Percentiles rank a stretch among this genome's conserved stretches.
These are phyloP conservation scores for Rambutsinella grinnellia DNA, from an alignment of 2,888 invertebrate species.

Conservation along the genomic window DNA sequence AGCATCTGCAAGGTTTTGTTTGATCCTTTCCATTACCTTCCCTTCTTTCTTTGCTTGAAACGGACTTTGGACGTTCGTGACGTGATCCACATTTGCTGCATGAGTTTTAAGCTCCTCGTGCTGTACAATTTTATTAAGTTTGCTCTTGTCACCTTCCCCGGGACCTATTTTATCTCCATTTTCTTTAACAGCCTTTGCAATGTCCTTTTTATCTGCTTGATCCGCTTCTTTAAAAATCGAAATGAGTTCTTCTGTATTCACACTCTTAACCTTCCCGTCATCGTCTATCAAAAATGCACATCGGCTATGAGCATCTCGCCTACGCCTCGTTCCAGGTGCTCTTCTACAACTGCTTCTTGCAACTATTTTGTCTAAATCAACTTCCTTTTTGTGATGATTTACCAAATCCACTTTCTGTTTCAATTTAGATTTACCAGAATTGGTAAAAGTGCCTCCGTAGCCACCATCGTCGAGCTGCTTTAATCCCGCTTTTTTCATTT, in stretches of 20 bases:
- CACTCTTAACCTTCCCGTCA: background rate
- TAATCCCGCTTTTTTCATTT: background rate
- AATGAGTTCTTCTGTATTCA: conserved; percentile 2
- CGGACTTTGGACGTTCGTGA: background rate
- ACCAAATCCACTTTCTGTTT: no score
- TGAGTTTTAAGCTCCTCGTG: conserved; percentile 5
- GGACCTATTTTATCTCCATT: background rate
- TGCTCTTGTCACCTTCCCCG: background rate
- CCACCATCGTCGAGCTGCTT: no score
- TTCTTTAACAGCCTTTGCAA: background rate
- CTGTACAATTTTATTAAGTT: background rate
- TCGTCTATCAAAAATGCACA: background rate
- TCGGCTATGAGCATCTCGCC: background rate
- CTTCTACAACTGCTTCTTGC: background rate
- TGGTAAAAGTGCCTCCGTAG: no score
- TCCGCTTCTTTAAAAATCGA: background rate
- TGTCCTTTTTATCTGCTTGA: background rate
- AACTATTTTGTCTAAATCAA: no score
- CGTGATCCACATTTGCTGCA: background rate
- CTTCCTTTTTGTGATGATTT: background rate
- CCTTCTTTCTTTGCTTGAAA: background rate
- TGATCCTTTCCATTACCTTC: background rate
- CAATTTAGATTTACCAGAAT: background rate
- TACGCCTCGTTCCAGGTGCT: background rate
- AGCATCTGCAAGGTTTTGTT: background rate